Evolutionary conservation across 2,797 vertebrate species (phyloP), one percentile per base, ranked within the genome.

Genomic region (Sebastes minor): DNA sequence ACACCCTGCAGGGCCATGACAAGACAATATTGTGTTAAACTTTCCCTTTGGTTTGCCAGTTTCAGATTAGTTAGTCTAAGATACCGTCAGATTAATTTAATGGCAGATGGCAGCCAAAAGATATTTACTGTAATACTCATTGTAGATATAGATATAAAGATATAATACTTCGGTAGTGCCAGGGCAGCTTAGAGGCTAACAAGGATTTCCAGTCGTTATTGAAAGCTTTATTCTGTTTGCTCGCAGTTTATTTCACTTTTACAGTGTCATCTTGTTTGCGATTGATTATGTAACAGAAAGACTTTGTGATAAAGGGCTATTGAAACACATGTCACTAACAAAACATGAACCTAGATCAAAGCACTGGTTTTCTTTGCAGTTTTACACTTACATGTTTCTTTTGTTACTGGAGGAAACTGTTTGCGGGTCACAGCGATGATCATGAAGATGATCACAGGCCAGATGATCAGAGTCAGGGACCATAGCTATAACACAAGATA

Each of bases 361-460:
- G 7, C 14, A 27, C 27, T 6, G 16, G 2, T 25, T 14, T n/a
- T 55, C 12, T n/a, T 0, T 46, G 9, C 35, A 18, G 2, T 72
- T 74, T 71, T 5, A 59, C 30, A 96, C 96, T 91, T 85, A 96
- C 96, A 96, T 77, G 95, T 35, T 0, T 91, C 35, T 81, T 0
- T 91, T 11, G 88, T 5, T 3, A 85, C 0, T 1, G 95, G 90
- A 22, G 95, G 95, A 76, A 96, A 96, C 56, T 94, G 89, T 32
- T 83, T 32, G 16, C 96, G 95, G 27, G 96, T 95, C 87, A 96
- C 88, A 49, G 94, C 94, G 25, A 96, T 73, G 80, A 96, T 95
- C 75, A 96, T 88, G 82, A 96, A 96, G 92, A 96, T 94, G 81
- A 96, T 70, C 68, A 96, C 66, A 22, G 96, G 96, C 96, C 96